Evolutionary conservation across 2,888 invertebrate genomes (phyloP).

Genomic region (Doris montereyensis): DNA sequence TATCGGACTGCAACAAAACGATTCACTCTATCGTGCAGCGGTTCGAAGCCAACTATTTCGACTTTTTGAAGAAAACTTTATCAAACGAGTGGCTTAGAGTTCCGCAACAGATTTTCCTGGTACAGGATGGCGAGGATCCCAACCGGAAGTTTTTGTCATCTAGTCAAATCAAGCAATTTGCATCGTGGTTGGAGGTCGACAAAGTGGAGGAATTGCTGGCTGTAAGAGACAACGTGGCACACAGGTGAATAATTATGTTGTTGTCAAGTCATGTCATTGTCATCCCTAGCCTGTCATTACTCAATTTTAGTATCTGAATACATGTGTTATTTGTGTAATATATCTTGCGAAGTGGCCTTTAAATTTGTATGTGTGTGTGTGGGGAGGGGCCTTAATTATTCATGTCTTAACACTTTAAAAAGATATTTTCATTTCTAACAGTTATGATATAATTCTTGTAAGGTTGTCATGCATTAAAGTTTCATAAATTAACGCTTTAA

Average conservation of each 20-base stretch:
- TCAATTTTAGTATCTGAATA: too few species aligned
- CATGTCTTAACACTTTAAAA: too few species aligned
- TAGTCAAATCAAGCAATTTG: constrained; percentile 52
- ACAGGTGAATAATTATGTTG: constrained; percentile 45
- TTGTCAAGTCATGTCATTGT: not conserved
- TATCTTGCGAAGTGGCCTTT: too few species aligned
- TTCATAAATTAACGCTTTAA: too few species aligned
- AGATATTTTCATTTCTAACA: too few species aligned
- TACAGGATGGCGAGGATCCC: constrained; percentile 50
- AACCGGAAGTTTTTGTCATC: constrained; percentile 46
- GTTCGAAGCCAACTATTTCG: constrained; percentile 54
- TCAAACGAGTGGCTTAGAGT: constrained; percentile 66
- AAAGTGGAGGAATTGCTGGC: constrained; percentile 57
- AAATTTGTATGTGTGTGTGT: too few species aligned
- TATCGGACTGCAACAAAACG: constrained; percentile 56
- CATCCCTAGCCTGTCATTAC: too few species aligned
- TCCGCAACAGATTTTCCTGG: constrained; percentile 59
- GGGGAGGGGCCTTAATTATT: too few species aligned
- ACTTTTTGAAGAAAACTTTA: constrained; percentile 58
- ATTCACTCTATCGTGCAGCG: constrained; percentile 53
- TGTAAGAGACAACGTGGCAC: constrained; percentile 49
- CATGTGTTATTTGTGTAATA: too few species aligned
- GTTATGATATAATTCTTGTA: too few species aligned
- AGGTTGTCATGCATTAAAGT: too few species aligned
- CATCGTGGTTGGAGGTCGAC: constrained; percentile 63